Percentiles rank a stretch among this genome's conserved stretches.
Conservation (phyloP, 53 echinoderm and acorn worm genomes). For the Glandiceps talaboti region DNA sequence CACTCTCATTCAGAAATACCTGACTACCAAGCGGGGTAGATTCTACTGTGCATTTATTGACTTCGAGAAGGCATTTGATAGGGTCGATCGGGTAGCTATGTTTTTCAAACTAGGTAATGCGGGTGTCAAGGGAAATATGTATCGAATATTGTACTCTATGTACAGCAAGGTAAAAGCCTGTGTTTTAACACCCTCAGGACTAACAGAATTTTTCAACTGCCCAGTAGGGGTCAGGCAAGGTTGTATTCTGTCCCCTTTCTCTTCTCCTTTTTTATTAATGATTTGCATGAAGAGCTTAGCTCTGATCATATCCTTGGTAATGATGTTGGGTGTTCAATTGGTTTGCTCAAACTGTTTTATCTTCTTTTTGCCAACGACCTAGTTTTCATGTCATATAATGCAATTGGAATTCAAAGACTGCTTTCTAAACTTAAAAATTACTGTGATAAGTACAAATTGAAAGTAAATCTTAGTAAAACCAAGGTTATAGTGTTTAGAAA, state of each 20-base stretch:
- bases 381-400: background rate
- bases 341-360: background rate
- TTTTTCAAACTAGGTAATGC: background rate
- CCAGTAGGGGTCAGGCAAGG: background rate
- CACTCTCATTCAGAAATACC: background rate
- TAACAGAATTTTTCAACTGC: background rate
- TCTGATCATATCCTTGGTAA: background rate
- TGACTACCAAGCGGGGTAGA: background rate
- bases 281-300: background rate
- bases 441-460: background rate
- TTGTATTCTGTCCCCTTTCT: background rate
- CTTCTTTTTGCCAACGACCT: background rate
- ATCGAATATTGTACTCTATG: background rate
- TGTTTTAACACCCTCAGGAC: background rate
- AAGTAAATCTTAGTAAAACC: background rate
- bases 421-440: background rate
- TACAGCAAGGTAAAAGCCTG: background rate
- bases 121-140: background rate
- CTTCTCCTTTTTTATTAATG: background rate
- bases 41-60: background rate
- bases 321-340: background rate
- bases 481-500: background rate
- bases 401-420: background rate
- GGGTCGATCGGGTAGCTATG: background rate
- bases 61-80: background rate